These are phyloP conservation scores for Micromesistius poutassou DNA, from an alignment of 2,797 vertebrate species.

Conservation along the genomic window DNA sequence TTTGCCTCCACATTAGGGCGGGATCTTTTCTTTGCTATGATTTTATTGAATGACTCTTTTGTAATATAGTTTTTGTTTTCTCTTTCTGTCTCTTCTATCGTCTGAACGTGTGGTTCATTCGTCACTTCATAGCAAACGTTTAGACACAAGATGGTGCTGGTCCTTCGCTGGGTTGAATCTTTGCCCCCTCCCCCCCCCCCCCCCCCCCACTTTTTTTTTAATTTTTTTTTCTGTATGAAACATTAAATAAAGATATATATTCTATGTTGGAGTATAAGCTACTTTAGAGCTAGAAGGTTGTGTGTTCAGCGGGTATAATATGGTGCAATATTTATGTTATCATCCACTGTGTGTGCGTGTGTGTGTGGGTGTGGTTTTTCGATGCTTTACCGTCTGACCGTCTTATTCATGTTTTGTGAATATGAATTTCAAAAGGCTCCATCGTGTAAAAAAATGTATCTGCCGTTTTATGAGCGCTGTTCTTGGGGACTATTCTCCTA, in stretches of 20 bases:
- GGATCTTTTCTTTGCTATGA: constrained; percentile 45
- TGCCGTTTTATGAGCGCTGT: constrained; percentile 52
- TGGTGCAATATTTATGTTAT: constrained; percentile 78
- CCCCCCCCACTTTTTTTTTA: background rate
- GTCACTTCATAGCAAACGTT: constrained; percentile 49
- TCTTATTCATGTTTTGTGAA: constrained; percentile 65
- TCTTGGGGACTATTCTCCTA: constrained; percentile 48
- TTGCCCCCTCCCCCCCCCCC: constrained; percentile 9
- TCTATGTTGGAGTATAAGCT: constrained; percentile 70
- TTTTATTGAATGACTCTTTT: constrained; percentile 58
- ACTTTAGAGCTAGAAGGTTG: constrained; percentile 55
- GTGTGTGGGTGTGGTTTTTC: constrained; percentile 33
- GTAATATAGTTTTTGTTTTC: constrained; percentile 37
- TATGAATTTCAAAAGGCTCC: constrained; percentile 31
- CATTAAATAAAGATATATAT: constrained; percentile 71
- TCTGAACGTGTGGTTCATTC: constrained; percentile 46
- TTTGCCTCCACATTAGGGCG: constrained; percentile 41
- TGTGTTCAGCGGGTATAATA: constrained; percentile 69
- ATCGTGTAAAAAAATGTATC: constrained; percentile 32
- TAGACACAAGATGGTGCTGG: constrained; percentile 46
- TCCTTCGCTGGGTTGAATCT: constrained; percentile 51
- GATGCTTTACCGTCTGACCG: constrained; percentile 57
- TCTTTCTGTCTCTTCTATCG: constrained; percentile 26
- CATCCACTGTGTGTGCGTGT: constrained; percentile 41
- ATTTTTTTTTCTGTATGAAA: constrained; percentile 36